Evolutionary conservation across 2,888 invertebrate genomes (phyloP).

Genomic region (Bibio marci): DNA sequence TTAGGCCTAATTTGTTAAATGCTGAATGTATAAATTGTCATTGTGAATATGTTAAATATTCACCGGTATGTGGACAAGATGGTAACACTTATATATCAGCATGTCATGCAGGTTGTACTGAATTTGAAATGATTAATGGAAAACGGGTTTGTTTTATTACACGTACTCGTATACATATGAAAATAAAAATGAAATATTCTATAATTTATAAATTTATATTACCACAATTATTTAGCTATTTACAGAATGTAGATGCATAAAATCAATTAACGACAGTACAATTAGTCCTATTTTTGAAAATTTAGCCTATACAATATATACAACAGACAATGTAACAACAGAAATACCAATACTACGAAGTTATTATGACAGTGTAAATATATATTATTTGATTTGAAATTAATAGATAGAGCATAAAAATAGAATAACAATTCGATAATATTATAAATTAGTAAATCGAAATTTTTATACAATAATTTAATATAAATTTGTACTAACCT

Average conservation of each 20-base stretch:
- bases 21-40: conserved; percentile 35
- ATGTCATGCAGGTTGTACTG: conserved; percentile 60
- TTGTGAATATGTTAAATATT: conserved; percentile 54
- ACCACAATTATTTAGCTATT: conserved; percentile 4
- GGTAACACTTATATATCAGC: conserved; percentile 56
- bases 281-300: not conserved
- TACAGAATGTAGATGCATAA: conserved; percentile 5
- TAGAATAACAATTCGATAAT: too few relatives aligned
- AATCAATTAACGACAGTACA: not conserved
- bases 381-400: too few relatives aligned
- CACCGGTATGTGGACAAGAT: conserved; percentile 51
- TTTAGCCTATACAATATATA: too few relatives aligned
- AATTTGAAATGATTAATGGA: conserved; percentile 27
- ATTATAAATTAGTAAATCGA: too few relatives aligned
- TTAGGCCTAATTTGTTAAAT: conserved; percentile 14
- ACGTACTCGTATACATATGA: too few relatives aligned
- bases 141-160: conserved; percentile 19
- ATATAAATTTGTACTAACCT: too few relatives aligned
- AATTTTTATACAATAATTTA: too few relatives aligned
- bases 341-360: too few relatives aligned
- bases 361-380: too few relatives aligned
- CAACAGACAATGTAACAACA: too few relatives aligned
- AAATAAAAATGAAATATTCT: not conserved
- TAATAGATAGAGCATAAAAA: too few relatives aligned
- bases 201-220: too few relatives aligned